Evolutionary conservation across 2,888 invertebrate genomes (phyloP).

Genomic region (Neria commutata): DNA sequence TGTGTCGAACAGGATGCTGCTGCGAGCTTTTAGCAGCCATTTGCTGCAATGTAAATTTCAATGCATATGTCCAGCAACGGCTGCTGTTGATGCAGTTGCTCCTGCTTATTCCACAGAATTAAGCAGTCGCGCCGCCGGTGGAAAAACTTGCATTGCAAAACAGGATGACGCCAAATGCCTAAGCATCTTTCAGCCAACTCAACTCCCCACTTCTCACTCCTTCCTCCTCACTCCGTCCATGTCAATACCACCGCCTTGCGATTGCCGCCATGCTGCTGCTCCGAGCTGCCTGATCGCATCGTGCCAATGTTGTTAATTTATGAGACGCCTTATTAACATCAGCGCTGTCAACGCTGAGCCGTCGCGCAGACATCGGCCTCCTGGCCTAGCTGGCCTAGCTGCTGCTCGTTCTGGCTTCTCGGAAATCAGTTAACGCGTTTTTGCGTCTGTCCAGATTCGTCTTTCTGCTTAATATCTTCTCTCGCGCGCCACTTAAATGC

Average conservation of each 20-base stretch:
- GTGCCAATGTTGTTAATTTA: conserved; percentile 47
- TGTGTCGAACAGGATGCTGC: conserved; percentile 40
- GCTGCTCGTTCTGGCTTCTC: conserved; percentile 3
- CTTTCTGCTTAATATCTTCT: background rate
- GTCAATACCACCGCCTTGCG: no score
- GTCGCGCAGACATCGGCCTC: background rate
- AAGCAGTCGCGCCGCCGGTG: background rate
- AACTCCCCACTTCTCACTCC: no score
- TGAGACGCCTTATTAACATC: conserved; percentile 56
- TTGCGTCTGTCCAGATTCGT: conserved; percentile 8
- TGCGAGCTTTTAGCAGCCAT: conserved; percentile 31
- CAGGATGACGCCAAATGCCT: conserved; percentile 36
- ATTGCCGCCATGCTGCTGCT: background rate
- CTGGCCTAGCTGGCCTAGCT: conserved; percentile 3
- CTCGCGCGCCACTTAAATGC: conserved; percentile 22
- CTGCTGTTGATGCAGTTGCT: no score
- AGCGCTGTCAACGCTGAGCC: conserved; percentile 39
- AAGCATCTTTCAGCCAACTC: conserved; percentile 17
- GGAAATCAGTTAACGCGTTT: conserved; percentile 19
- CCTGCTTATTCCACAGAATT: conserved; percentile 21
- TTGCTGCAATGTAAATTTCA: conserved; percentile 53
- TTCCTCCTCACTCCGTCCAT: no score
- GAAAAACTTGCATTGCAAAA: conserved; percentile 23
- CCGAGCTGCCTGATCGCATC: background rate
- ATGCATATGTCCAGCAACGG: conserved; percentile 42